Base-by-base conservation (phyloP, 2,113 vertebrate species). In the Hymenochirus boettgeri region DNA sequence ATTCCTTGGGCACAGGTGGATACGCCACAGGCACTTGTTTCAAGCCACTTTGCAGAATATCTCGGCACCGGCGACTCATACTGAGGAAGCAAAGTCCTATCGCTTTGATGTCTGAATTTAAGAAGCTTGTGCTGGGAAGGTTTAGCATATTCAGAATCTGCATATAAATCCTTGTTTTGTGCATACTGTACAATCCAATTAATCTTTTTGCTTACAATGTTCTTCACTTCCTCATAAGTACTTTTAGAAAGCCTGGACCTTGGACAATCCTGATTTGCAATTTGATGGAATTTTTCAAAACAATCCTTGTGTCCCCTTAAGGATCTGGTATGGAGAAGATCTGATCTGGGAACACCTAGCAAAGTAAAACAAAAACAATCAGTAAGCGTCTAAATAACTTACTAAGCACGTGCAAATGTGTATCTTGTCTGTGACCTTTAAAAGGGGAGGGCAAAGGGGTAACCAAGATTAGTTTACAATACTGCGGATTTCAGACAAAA, bases 241-340 rank as follows among this genome's bases (percentile, higher is more conserved):
- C 90, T 95, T 80, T 86, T 90, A 54, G 93, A 89, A 21, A 87
- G 88, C 72, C 93, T 97, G 79, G 92, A 87, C 51, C 80, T 86
- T 1, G 91, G 87, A 76, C 93, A 90, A 77, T 94, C 93, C 77
- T 99, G 96, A 80, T 97, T 97, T 76, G 93, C 95, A 59, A 99
- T 99, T 77, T 95, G 85, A 79, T 99, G 96, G 75, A 88, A 97
- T 79, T 99, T 99, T 79, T 98, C 94, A 76, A 99, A 99, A 83
- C 96, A 99, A 86, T 96, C 93, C 83, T 90, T 91, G 85, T 99
- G 96, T 11, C 95, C 96, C 7, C 93, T 88, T 67, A 98, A 77
- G 7, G 96, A 99, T 70, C 88, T 92, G 10, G 92, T 90, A 75
- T 99, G 96, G 19, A 91, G 78, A 71, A 91, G 89, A 65, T 84